Evolutionary conservation across 2,888 invertebrate genomes (phyloP).

Genomic region (Scaptomyza tumidula): DNA sequence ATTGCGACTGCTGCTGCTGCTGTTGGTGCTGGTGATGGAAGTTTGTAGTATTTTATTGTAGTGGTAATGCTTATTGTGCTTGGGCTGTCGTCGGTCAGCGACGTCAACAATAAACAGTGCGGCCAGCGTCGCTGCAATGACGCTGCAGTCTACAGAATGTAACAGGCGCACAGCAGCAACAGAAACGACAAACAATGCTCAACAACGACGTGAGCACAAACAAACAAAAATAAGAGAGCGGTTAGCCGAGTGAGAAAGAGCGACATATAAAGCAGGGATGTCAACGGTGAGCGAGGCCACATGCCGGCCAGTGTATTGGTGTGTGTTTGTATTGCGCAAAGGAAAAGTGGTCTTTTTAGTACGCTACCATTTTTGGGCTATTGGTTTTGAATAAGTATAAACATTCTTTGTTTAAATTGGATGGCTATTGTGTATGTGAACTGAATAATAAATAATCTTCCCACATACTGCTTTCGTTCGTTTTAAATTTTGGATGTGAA

Average conservation of each 20-base stretch:
- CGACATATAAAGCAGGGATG: not conserved
- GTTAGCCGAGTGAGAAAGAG: slow-evolving; percentile 15
- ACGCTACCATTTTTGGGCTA: no score
- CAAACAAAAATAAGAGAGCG: slow-evolving; percentile 3
- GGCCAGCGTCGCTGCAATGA: slow-evolving; percentile 77
- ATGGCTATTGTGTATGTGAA: no score
- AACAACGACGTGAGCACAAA: slow-evolving; percentile 16
- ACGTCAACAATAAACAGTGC: slow-evolving; percentile 19
- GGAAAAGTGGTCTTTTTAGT: no score
- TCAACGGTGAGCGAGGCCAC: no score
- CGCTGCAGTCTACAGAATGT: slow-evolving; percentile 82
- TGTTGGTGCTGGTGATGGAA: slow-evolving; percentile 14
- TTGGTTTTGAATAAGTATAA: no score
- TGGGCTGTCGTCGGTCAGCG: slow-evolving; percentile 18
- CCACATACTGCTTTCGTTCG: no score
- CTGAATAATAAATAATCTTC: no score
- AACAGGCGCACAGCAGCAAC: slow-evolving; percentile 76
- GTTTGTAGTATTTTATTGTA: slow-evolving; percentile 20
- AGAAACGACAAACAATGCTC: slow-evolving; percentile 54
- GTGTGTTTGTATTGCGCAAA: no score
- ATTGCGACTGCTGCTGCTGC: slow-evolving; percentile 21
- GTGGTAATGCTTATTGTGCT: slow-evolving; percentile 29
- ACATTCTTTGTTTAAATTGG: no score
- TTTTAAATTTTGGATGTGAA: no score
- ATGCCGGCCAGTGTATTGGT: no score